These are phyloP conservation scores for Drosophila melanosoma DNA, from an alignment of 2,888 invertebrate species.

Conservation along the genomic window DNA sequence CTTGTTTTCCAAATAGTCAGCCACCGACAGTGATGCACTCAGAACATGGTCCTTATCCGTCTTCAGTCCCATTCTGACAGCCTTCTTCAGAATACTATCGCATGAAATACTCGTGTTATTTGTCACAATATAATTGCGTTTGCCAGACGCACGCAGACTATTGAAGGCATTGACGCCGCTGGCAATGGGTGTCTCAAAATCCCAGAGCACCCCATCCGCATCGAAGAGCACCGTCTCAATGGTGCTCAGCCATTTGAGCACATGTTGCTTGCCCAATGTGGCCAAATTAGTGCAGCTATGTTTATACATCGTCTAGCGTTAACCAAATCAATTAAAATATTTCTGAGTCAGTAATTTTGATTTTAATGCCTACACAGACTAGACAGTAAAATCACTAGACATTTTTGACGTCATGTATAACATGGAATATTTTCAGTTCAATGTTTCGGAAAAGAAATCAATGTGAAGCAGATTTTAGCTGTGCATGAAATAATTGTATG, in stretches of 20 bases:
- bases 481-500: background rate
- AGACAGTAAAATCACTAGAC: background rate
- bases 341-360: background rate
- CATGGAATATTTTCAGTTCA: background rate
- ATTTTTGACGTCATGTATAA: background rate
- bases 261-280: constrained; percentile 48
- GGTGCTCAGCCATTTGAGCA: constrained; percentile 56
- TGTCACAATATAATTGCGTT: constrained; percentile 37
- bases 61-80: constrained; percentile 36
- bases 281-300: constrained; percentile 51
- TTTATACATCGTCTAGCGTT: constrained; percentile 41
- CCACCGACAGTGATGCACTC: constrained; percentile 37
- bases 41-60: constrained; percentile 19
- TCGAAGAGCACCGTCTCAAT: constrained; percentile 60
- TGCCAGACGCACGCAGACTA: constrained; percentile 31
- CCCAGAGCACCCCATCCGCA: constrained; percentile 69
- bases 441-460: background rate
- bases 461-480: background rate
- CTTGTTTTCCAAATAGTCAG: constrained; percentile 44
- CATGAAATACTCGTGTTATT: constrained; percentile 40
- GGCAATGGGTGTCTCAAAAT: constrained; percentile 37
- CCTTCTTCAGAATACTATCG: constrained; percentile 35
- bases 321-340: background rate
- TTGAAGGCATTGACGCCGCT: constrained; percentile 55
- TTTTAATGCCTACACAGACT: background rate